A percentile compares a stretch with the other conserved stretches of the same genome.
These are phyloP conservation scores for Zele albiditarsus DNA, from an alignment of 2,888 invertebrate genomes.

Conservation along the genomic window DNA sequence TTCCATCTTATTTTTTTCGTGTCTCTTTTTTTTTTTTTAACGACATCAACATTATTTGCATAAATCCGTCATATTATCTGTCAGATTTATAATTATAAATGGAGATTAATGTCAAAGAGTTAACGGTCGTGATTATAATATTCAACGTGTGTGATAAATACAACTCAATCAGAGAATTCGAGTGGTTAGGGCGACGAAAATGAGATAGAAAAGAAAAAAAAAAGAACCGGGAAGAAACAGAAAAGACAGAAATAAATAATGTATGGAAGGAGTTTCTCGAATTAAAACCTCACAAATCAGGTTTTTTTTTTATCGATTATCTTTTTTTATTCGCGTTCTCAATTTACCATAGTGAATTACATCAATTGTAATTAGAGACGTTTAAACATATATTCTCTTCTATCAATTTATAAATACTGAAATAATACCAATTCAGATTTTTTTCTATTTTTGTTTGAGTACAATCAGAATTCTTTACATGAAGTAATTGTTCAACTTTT, in stretches of 20 bases:
- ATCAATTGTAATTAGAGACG: too few species aligned
- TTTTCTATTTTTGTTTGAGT: too few species aligned
- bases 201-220: background rate
- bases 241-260: background rate
- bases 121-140: background rate
- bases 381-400: too few species aligned
- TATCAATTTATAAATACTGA: too few species aligned
- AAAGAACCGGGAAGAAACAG: background rate
- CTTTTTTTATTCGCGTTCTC: too few species aligned
- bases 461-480: too few species aligned
- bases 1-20: background rate
- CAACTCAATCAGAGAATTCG: background rate
- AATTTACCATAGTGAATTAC: too few species aligned
- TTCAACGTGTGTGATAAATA: background rate
- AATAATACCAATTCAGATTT: too few species aligned
- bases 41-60: slow-evolving; percentile 36
- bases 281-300: too few species aligned
- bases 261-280: background rate
- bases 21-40: background rate
- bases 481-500: too few species aligned
- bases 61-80: slow-evolving; percentile 35
- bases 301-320: too few species aligned
- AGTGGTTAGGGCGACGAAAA: background rate
- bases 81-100: slow-evolving; percentile 33
- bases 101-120: slow-evolving; percentile 33